Percentiles rank a stretch among this genome's conserved stretches.
Evolutionary conservation across 2,888 invertebrate genomes (phyloP).

Genomic region (Sphecodes monilicornis): DNA sequence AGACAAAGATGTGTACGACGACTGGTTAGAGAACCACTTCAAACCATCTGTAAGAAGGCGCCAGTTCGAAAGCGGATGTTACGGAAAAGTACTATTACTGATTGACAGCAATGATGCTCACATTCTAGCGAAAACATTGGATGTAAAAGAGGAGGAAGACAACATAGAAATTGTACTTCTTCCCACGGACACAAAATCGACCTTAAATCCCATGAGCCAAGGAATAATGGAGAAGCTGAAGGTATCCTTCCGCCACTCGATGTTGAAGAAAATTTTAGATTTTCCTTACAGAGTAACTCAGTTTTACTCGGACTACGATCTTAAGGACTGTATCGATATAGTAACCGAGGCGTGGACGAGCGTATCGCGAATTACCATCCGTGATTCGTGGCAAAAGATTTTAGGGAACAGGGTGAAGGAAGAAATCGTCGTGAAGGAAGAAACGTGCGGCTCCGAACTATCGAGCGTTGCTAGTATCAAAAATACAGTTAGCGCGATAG

Average conservation of each 20-base stretch:
- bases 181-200: not conserved
- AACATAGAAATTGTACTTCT: constrained; percentile 9
- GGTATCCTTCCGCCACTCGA: not conserved
- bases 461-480: not conserved
- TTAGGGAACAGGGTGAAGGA: not conserved
- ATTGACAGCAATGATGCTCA: not conserved
- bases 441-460: not conserved
- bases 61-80: not conserved
- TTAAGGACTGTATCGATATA: constrained; percentile 15
- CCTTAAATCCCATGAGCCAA: constrained; percentile 4
- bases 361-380: not conserved
- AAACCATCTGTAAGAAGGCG: constrained; percentile 1
- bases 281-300: not conserved
- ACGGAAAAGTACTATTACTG: constrained; percentile 7
- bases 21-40: constrained; percentile 16
- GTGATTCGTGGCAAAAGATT: constrained; percentile 6
- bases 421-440: not conserved
- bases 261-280: constrained; percentile 5
- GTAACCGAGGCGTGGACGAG: constrained; percentile 5
- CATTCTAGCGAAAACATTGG: not conserved
- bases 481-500: not conserved
- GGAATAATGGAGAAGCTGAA: constrained; percentile 6
- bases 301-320: constrained; percentile 3
- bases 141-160: not conserved
- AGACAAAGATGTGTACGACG: not conserved